These are phyloP conservation scores for Ypsolopha scabrella DNA, from an alignment of 2,888 invertebrate genomes.

Conservation along the genomic window DNA sequence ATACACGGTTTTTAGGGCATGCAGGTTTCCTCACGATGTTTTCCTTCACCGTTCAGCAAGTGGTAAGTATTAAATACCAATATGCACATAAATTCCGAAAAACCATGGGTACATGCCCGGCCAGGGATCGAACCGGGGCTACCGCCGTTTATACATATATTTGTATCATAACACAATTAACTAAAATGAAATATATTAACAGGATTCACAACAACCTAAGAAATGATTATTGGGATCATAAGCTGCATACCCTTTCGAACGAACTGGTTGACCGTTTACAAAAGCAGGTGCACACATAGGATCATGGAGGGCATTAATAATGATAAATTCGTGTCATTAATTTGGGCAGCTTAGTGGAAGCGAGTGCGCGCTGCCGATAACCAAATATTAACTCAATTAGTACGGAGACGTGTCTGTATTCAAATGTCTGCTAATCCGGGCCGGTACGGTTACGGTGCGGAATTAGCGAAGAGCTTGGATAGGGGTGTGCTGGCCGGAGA, in stretches of 20 bases:
- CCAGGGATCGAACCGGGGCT: too few relatives aligned
- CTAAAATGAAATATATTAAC: too few relatives aligned
- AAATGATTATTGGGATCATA: too few relatives aligned
- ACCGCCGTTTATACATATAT: too few relatives aligned
- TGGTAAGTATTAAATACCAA: too few relatives aligned
- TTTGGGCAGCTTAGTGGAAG: constrained; percentile 51
- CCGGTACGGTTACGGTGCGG: constrained; percentile 8
- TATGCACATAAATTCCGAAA: too few relatives aligned
- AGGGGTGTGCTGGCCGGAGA: background rate
- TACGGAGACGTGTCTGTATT: constrained; percentile 26
- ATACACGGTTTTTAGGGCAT: too few relatives aligned
- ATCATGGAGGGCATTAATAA: constrained; percentile 59
- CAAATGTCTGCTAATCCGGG: constrained; percentile 56
- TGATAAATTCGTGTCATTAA: constrained; percentile 68
- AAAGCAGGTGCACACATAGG: constrained; percentile 16
- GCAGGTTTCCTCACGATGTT: too few relatives aligned
- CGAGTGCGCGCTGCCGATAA: constrained; percentile 64
- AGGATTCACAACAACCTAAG: too few relatives aligned
- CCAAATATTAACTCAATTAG: constrained; percentile 73
- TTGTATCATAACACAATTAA: too few relatives aligned
- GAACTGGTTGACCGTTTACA: background rate
- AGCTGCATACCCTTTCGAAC: background rate
- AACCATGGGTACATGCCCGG: too few relatives aligned
- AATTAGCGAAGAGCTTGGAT: background rate
- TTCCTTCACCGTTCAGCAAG: too few relatives aligned